Base-by-base conservation (phyloP, 2,113 vertebrate genomes). In the Ctenodactylus gundi region DNA sequence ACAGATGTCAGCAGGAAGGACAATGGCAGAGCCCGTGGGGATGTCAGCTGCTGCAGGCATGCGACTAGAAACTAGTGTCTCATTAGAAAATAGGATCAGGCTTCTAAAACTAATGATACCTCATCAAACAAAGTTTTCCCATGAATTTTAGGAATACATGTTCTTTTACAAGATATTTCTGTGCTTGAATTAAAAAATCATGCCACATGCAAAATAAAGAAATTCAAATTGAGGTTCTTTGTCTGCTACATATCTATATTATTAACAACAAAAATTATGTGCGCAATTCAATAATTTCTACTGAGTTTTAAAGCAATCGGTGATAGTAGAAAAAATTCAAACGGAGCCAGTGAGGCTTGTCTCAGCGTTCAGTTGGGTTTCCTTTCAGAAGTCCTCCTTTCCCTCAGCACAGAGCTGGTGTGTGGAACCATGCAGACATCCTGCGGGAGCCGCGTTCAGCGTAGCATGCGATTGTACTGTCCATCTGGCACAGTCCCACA, bases 401-500 rank as follows among this genome's bases (percentile, higher is more conserved):
- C 31, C 53, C 58, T n/a, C 10, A 60, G 14, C 0, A 18, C 29
- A 18, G 23, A 27, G 23, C 51, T 23, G 7, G 14, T 80, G 0
- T 65, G 23, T 76, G 44, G 31, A 39, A 44, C 1, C 31, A 70
- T 44, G 46, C 18, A n/a, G 64, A 67, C 15, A 0, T 41, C n/a
- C 60, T 60, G 25, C 0, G 20, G 87, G 68, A 64, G 20, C n/a
- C 73, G 41, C 60, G 80, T n/a, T 83, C 64, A 89, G 12, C 13
- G 21, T 62, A 13, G 55, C 55, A 25, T 29, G 53, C 70, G 80
- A 58, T 44, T 51, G 51, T 31, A 41, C 9, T 46, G 89, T 76
- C 91, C 93, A 76, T 93, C 89, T 96, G 94, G 80, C 93, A 89
- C 36, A 15, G 18, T 27, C 49, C 49, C 36, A 44, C n/a, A 68